Evolutionary conservation across 2,797 vertebrate genomes (phyloP).

Genomic region (Champsocephalus gunnari): DNA sequence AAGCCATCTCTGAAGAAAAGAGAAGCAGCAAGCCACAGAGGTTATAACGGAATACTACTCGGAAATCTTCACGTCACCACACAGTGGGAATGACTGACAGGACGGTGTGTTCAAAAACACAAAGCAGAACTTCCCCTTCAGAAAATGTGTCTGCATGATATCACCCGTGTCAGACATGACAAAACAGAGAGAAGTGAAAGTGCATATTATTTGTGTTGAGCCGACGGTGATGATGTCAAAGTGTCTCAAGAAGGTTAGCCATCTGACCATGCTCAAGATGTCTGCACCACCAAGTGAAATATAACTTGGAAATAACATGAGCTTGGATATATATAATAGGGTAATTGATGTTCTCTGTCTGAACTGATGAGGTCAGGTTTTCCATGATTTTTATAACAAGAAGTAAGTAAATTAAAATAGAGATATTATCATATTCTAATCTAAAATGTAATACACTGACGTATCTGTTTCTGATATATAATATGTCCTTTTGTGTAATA

Average conservation of each 20-base stretch:
- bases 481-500: not conserved
- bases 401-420: not conserved
- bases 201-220: constrained; percentile 38
- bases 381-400: constrained; percentile 5
- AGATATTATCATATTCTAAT: not conserved
- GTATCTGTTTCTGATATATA: constrained; percentile 12
- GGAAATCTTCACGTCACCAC: constrained; percentile 31
- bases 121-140: constrained; percentile 62
- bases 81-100: constrained; percentile 38
- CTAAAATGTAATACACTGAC: constrained; percentile 8
- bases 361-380: constrained; percentile 13
- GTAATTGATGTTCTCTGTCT: not conserved
- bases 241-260: constrained; percentile 17
- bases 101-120: constrained; percentile 13
- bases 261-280: constrained; percentile 20
- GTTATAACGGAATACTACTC: constrained; percentile 18
- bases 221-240: constrained; percentile 59
- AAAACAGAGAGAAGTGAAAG: constrained; percentile 75
- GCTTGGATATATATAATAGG: not conserved
- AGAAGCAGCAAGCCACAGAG: constrained; percentile 55
- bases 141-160: constrained; percentile 44
- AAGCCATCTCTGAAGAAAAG: constrained; percentile 63
- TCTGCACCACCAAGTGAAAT: constrained; percentile 22
- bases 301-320: constrained; percentile 1
- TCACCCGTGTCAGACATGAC: constrained; percentile 53